These are phyloP conservation scores for Volucella bombylans DNA, from an alignment of 2,888 invertebrate species.

Conservation along the genomic window DNA sequence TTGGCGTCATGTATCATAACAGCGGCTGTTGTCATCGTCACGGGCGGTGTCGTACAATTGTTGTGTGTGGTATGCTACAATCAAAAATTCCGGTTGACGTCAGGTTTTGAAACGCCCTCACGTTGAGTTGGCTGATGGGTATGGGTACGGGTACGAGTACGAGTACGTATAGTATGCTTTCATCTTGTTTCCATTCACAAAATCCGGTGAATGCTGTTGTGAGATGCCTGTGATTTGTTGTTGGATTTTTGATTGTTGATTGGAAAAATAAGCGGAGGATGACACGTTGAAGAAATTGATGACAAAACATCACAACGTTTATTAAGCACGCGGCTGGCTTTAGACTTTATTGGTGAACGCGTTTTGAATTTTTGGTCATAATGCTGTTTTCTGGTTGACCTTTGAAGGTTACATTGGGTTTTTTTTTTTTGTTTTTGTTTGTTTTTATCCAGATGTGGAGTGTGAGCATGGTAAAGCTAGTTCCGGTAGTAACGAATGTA, in stretches of 20 bases:
- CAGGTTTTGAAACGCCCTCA: slow-evolving; percentile 52
- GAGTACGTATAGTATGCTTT: slow-evolving; percentile 27
- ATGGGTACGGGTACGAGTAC: too few species aligned
- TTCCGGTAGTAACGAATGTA: slow-evolving; percentile 5
- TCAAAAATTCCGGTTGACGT: slow-evolving; percentile 62
- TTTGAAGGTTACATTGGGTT: slow-evolving; percentile 50
- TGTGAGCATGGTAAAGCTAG: slow-evolving; percentile 3
- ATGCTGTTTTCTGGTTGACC: slow-evolving; percentile 50
- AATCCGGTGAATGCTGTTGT: slow-evolving; percentile 31
- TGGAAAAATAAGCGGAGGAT: slow-evolving; percentile 6
- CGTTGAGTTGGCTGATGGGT: slow-evolving; percentile 4
- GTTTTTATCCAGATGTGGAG: slow-evolving; percentile 10
- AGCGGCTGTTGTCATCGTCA: slow-evolving; percentile 15
- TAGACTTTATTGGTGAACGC: slow-evolving; percentile 22
- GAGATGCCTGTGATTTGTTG: slow-evolving; percentile 7
- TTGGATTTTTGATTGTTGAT: slow-evolving; percentile 33
- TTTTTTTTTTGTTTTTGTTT: not conserved
- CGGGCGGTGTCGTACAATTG: not conserved
- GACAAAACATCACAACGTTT: slow-evolving; percentile 42
- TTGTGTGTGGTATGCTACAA: slow-evolving; percentile 39
- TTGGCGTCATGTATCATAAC: too few species aligned
- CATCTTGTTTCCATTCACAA: slow-evolving; percentile 63
- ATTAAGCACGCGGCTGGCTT: slow-evolving; percentile 32
- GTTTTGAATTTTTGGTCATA: slow-evolving; percentile 24
- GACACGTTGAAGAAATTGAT: slow-evolving; percentile 9